Percentiles rank a stretch among this genome's conserved stretches.
Evolutionary conservation across 2,113 vertebrate genomes (phyloP).

Genomic region (Zootoca vivipara): DNA sequence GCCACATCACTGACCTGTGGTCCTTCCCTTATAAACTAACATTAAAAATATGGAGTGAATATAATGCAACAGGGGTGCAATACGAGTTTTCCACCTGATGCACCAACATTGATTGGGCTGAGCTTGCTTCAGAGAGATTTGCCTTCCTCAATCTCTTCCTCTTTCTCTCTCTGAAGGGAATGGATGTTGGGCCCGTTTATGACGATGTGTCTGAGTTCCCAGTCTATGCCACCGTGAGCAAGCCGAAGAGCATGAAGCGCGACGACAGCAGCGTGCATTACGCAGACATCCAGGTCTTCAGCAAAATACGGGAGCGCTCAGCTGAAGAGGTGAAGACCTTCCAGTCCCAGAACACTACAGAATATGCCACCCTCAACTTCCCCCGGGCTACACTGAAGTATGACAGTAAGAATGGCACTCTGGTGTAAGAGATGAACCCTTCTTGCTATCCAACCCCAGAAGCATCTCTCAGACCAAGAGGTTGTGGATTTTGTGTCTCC

Average conservation of each 20-base stretch:
- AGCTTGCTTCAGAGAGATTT: background rate
- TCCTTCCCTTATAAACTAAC: no score
- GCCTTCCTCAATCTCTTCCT: background rate
- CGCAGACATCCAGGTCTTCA: constrained; percentile 82
- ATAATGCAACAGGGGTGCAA: background rate
- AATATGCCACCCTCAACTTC: constrained; percentile 86
- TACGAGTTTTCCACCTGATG: no score
- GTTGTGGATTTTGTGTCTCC: background rate
- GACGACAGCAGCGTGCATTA: constrained; percentile 79
- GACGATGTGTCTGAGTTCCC: constrained; percentile 68
- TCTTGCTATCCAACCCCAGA: background rate
- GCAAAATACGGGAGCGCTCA: constrained; percentile 38
- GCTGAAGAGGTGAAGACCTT: constrained; percentile 49
- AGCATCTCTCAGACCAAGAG: background rate
- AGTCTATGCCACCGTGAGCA: constrained; percentile 68
- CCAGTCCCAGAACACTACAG: constrained; percentile 68
- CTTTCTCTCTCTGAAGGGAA: constrained; percentile 35
- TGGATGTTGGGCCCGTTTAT: constrained; percentile 40
- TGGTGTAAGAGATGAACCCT: constrained; percentile 68
- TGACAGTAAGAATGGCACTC: constrained; percentile 73
- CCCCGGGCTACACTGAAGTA: constrained; percentile 65
- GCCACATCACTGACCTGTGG: no score
- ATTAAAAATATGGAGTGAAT: no score
- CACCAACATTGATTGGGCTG: background rate
- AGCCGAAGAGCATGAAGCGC: constrained; percentile 8